These are phyloP conservation scores for Agrypnia vestita DNA, from an alignment of 1,140 invertebrate species.

Conservation along the genomic window DNA sequence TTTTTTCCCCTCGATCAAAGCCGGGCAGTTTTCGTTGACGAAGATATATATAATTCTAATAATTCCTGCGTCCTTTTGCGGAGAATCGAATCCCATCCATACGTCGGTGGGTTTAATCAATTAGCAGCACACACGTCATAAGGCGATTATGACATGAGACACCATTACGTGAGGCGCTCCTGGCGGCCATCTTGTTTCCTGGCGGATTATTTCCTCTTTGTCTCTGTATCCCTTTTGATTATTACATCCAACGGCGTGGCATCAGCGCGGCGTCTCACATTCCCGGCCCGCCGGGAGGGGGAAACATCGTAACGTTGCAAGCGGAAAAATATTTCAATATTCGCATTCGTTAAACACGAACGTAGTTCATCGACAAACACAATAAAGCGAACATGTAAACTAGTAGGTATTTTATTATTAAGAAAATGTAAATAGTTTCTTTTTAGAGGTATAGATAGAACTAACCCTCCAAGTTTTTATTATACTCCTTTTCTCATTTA, in stretches of 20 bases:
- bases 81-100: slow-evolving; percentile 37
- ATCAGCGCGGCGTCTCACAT: slow-evolving; percentile 13
- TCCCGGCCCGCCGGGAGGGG: background rate
- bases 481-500: too few species aligned
- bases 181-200: slow-evolving; percentile 47
- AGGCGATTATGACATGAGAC: slow-evolving; percentile 51
- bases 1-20: too few species aligned
- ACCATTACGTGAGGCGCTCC: slow-evolving; percentile 23
- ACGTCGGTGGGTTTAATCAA: slow-evolving; percentile 47
- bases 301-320: background rate
- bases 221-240: slow-evolving; percentile 47
- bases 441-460: too few species aligned
- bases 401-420: too few species aligned
- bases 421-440: too few species aligned
- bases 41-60: slow-evolving; percentile 21
- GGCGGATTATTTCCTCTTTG: slow-evolving; percentile 53
- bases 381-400: too few species aligned
- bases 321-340: background rate
- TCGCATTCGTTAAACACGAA: too few species aligned
- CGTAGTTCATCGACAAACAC: too few species aligned
- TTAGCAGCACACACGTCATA: slow-evolving; percentile 53
- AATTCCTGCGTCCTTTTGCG: slow-evolving; percentile 18
- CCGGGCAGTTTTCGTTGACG: too few species aligned
- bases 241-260: slow-evolving; percentile 27
- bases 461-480: too few species aligned